Evolutionary conservation across 2,113 vertebrate genomes (phyloP).

Genomic region (Apodemus sylvaticus): DNA sequence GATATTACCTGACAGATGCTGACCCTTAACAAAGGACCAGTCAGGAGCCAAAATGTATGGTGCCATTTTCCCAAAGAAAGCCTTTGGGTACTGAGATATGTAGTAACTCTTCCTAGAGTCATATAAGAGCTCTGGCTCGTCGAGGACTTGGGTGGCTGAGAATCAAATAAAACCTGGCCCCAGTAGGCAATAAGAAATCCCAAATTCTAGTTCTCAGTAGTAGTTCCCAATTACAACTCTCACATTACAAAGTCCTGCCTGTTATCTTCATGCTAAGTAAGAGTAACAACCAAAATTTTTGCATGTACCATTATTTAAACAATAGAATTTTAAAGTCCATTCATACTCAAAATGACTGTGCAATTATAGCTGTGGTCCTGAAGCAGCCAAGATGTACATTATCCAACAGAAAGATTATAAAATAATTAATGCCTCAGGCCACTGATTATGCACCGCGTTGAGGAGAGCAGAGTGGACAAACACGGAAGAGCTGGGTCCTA

Average conservation of each 20-base stretch:
- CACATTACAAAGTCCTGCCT: not conserved
- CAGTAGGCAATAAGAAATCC: not conserved
- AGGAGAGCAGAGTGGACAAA: not conserved
- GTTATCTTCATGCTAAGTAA: not conserved
- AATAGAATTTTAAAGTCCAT: not conserved
- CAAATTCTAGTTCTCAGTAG: not conserved
- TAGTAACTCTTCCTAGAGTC: not conserved
- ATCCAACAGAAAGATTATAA: not conserved
- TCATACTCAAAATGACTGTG: conserved; percentile 13
- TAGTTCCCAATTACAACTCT: not conserved
- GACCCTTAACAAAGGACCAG: not conserved
- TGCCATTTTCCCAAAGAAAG: not conserved
- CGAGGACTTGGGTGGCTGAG: not conserved
- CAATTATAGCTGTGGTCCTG: not conserved
- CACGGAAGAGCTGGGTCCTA: not conserved
- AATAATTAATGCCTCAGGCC: not conserved
- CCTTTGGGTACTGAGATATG: not conserved
- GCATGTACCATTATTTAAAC: not conserved
- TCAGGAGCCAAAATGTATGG: not conserved
- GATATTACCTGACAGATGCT: not conserved
- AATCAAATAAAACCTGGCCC: conserved; percentile 23
- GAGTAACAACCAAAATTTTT: not conserved
- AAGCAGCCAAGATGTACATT: not conserved
- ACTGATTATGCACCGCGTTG: not conserved
- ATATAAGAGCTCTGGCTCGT: not conserved